A percentile compares a stretch with the other conserved stretches of the same genome.
Conservation (phyloP, 2,888 invertebrate genomes). For the Oithona nana region DNA sequence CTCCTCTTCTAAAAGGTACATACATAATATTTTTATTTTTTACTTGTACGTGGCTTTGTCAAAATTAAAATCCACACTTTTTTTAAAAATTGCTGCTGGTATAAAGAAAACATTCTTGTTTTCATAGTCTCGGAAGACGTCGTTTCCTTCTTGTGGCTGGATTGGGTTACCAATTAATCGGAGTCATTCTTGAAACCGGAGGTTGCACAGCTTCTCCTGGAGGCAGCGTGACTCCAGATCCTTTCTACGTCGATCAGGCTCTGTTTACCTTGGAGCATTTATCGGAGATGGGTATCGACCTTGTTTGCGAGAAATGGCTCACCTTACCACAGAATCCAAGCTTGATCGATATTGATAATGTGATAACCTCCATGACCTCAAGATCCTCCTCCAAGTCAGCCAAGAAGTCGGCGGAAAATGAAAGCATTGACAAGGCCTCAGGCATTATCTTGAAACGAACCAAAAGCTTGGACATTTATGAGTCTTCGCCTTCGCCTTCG, state of each 20-base stretch:
- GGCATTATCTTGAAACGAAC: neutral
- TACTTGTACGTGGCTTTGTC: too few relatives aligned
- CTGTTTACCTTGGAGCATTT: conserved; percentile 47
- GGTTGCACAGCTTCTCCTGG: conserved; percentile 5
- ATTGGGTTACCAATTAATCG: conserved; percentile 16
- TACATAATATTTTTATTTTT: too few relatives aligned
- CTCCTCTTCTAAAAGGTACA: too few relatives aligned
- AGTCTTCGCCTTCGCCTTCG: neutral
- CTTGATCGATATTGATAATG: neutral
- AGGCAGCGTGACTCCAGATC: conserved; percentile 40
- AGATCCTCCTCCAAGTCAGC: neutral
- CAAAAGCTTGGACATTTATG: neutral
- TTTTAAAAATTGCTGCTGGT: too few relatives aligned
- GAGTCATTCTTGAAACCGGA: conserved; percentile 14
- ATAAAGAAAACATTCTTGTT: neutral
- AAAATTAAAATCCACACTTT: too few relatives aligned
- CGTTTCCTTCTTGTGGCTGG: conserved; percentile 18
- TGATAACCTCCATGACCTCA: neutral
- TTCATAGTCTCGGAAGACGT: neutral
- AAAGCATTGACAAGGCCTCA: neutral
- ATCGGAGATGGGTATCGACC: conserved; percentile 1
- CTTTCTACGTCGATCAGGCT: conserved; percentile 74
- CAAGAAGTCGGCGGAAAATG: neutral
- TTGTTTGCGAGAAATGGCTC: conserved; percentile 14
- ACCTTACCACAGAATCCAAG: conserved; percentile 11